Evolutionary conservation across 2,113 vertebrate species (phyloP).

Genomic region (Lamprotornis superbus): DNA sequence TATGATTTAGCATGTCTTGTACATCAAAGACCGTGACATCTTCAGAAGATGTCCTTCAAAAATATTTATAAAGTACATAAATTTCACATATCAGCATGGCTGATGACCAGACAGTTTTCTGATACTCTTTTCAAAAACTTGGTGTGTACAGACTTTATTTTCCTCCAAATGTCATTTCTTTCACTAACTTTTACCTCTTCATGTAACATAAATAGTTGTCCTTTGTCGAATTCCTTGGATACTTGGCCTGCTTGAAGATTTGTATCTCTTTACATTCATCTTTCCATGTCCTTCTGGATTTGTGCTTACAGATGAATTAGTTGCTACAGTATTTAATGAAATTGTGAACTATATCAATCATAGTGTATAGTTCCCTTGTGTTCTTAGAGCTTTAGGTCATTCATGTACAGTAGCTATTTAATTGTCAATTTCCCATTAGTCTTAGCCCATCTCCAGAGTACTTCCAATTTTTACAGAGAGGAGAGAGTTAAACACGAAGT

Average conservation of each 20-base stretch:
- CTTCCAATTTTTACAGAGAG: background rate
- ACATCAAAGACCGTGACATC: background rate
- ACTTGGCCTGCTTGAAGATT: background rate
- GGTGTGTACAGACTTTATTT: background rate
- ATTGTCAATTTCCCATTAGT: background rate
- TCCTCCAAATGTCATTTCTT: background rate
- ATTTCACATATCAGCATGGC: background rate
- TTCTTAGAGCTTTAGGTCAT: slow-evolving; percentile 8
- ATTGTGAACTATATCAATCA: slow-evolving; percentile 23
- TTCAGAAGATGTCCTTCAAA: background rate
- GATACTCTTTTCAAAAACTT: background rate
- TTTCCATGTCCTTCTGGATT: slow-evolving; percentile 2
- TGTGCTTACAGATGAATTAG: background rate
- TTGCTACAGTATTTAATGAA: slow-evolving; percentile 8
- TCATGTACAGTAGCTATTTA: background rate
- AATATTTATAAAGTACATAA: background rate
- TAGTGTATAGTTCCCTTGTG: background rate
- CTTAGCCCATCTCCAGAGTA: background rate
- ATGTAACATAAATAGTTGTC: background rate
- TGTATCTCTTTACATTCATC: background rate
- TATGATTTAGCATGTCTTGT: background rate
- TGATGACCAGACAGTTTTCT: background rate
- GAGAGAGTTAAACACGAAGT: background rate
- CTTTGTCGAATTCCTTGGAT: slow-evolving; percentile 18
- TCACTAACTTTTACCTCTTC: background rate